phyloP scores from a whole-genome alignment of 2,113 vertebrate species.

The Parus major region DNA sequence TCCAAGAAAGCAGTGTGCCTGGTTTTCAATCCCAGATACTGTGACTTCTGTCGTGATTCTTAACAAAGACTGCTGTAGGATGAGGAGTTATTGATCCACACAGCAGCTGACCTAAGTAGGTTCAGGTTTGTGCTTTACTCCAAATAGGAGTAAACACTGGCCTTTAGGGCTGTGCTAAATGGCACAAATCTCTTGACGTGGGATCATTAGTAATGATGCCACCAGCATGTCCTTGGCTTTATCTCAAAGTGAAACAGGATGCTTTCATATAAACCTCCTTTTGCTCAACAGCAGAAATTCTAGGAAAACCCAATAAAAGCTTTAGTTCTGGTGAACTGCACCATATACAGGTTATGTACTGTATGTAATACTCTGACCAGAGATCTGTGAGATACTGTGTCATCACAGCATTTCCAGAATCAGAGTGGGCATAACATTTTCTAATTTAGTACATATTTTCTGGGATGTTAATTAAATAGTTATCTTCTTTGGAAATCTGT shows the following conservation, averaged over 20 bases:
- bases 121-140: not conserved
- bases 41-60: not conserved
- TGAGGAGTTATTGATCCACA: not conserved
- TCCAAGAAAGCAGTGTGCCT: not conserved
- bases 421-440: not conserved
- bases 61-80: not conserved
- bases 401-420: not conserved
- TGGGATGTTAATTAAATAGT: not conserved
- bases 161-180: not conserved
- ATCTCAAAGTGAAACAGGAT: not conserved
- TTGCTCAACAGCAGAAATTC: not conserved
- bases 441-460: not conserved
- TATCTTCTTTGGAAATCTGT: not conserved
- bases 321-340: not conserved
- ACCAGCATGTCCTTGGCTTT: not conserved
- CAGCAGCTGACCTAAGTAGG: not conserved
- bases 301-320: not conserved
- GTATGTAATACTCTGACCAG: not conserved
- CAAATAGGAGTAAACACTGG: no score
- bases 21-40: not conserved
- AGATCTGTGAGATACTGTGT: not conserved
- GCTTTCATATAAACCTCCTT: not conserved
- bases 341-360: not conserved
- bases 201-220: not conserved
- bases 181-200: not conserved